These are phyloP conservation scores for Thecocarcelia acutangulata DNA, from an alignment of 2,888 invertebrate species.

Conservation along the genomic window DNA sequence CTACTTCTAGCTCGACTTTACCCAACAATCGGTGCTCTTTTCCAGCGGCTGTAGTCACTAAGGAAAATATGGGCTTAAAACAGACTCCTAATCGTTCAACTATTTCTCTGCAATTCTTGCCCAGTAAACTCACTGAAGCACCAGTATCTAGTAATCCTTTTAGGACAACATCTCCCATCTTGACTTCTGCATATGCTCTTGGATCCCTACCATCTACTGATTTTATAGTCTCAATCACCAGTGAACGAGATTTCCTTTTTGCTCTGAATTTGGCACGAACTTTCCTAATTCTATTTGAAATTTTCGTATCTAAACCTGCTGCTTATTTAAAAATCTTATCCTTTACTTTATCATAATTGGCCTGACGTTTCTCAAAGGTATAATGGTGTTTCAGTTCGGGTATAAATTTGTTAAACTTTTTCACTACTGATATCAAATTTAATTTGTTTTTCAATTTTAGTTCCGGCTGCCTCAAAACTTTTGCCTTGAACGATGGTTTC, in stretches of 20 bases:
- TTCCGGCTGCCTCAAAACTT: background rate
- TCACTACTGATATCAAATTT: background rate
- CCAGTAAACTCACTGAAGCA: conserved; percentile 16
- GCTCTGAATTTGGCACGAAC: background rate
- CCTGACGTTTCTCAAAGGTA: background rate
- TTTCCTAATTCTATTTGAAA: conserved; percentile 11
- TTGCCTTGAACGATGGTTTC: conserved; percentile 6
- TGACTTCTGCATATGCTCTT: conserved; percentile 7
- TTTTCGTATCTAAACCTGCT: too few species aligned
- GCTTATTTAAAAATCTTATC: conserved; percentile 17
- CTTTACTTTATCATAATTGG: conserved; percentile 7
- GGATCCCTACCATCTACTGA: background rate
- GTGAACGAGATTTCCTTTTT: background rate
- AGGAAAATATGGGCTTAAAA: conserved; percentile 6
- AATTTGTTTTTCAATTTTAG: background rate
- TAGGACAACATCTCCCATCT: background rate
- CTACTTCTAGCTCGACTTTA: too few species aligned
- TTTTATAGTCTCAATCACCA: background rate
- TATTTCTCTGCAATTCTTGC: conserved; percentile 30
- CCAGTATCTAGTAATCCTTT: conserved; percentile 30
- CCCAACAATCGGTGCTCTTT: conserved; percentile 15
- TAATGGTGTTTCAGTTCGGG: background rate
- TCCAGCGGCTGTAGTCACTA: conserved; percentile 23
- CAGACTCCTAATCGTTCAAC: background rate
- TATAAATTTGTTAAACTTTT: too few species aligned